Base-by-base conservation (phyloP, 2,797 vertebrate genomes). In the Neosilurus hyrtlii region DNA sequence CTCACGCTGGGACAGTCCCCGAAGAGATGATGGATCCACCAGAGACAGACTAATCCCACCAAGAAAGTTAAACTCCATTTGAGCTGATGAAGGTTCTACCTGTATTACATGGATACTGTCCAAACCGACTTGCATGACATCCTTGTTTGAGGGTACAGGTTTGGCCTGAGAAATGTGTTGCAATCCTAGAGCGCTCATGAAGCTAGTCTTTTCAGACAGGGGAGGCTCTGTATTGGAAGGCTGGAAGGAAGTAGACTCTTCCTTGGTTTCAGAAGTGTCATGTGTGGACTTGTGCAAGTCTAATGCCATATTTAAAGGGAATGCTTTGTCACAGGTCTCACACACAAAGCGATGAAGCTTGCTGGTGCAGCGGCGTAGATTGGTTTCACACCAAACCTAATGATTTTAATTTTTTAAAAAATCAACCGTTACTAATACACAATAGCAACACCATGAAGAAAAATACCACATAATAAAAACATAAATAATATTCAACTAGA, bases 381-480 rank as follows among this genome's bases (percentile, higher is more conserved):
- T 99, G 0, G 96, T 97, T 91, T 99, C 97, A 73, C 97, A 99
- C 98, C 98, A 99, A 66, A 97, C 96, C 98, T 99, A 91, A 67
- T 18, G 4, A 71, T 77, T 71, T 74, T 70, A 86, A 75, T 68
- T 54, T 35, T 35, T 18, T 66, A 1, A 15, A 9, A 22, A 18
- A 71, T 71, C 75, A 71, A 61, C 1, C 18, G 18, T 49, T 24
- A 72, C 12, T 49, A 5, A 14, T 22, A 59, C n/a, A 18, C 14
- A 52, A 3, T 9, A 72, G n/a, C 6, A 24, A 26, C 70, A 72
- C 43, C 22, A 72, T 52, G 7, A 26, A 70, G 4, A 7, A 52
- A 54, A 67, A 49, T 8, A n/a, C 14, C 20, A 71, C 7, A 83
- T 9, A 9, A n/a, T 11, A 35, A 61, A 61, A 14, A 37, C 8